Evolutionary conservation across 2,797 vertebrate species (phyloP), one percentile per base, ranked within the genome.

Genomic region (Smutsia temminckii): DNA sequence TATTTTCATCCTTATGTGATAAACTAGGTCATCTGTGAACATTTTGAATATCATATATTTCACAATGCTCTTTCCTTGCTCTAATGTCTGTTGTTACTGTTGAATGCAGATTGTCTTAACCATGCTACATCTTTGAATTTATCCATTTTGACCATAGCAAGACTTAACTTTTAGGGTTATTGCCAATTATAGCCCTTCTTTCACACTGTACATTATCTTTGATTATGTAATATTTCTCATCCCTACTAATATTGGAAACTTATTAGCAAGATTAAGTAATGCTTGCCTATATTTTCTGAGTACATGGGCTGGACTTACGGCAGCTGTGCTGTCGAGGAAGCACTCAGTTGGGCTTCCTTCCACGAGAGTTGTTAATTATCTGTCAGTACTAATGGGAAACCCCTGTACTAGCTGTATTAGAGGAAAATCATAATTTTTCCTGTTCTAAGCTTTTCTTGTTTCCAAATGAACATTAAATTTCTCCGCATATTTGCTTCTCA

Each of bases 171-270:
- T 92, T 63, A 94, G 72, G 18, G 40, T 68, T 81, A n/a, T 85
- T 57, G 55, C 7, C 27, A 34, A 6, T 89, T 69, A 51, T 23
- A 74, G 10, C 21, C 64, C 27, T 79, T 92, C 37, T 91, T 81
- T 89, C 20, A 72, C 25, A 14, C 21, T 95, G 4, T 55, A 42
- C n/a, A 23, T 49, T 81, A 21, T 34, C 49, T 84, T 95, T 93
- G 68, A 72, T 89, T 96, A 63, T 89, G 16, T 89, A 69, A 61
- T 66, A 84, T 64, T 87, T 95, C 11, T 93, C 46, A 46, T 61
- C 9, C 20, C 27, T 92, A 13, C 10, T 94, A 88, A 85, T 93
- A 61, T 78, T 53, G 91, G 72, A 85, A 66, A 34, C 20, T 84
- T 85, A 37, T 37, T 37, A 37, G 37, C 53, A 78, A 8, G 66